Percentiles rank a stretch among this genome's conserved stretches.
Evolutionary conservation across 2,113 vertebrate genomes (phyloP).

Genomic region (Speoplatyrhinus poulsoni): DNA sequence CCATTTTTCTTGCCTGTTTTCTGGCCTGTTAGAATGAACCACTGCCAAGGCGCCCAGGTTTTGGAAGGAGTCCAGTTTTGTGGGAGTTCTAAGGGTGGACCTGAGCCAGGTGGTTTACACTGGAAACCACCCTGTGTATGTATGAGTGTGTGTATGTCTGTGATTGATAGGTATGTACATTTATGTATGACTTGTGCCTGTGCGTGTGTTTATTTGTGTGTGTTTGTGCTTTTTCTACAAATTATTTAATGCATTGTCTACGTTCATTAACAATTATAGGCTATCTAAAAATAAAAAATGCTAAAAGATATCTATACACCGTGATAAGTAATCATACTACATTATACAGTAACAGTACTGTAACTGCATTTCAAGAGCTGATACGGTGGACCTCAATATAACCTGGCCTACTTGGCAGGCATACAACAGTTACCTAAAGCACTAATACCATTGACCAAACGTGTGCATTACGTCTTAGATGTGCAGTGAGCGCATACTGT

Average conservation of each 20-base stretch:
- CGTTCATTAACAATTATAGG: no score
- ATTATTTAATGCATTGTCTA: no score
- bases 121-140: neutral
- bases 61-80: constrained; percentile 37
- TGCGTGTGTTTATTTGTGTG: no score
- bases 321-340: neutral
- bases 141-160: neutral
- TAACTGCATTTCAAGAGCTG: neutral
- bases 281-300: no score
- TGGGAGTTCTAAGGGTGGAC: constrained; percentile 33
- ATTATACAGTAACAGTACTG: neutral
- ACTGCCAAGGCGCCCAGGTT: constrained; percentile 31
- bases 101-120: constrained; percentile 39
- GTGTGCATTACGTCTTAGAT: constrained; percentile 37
- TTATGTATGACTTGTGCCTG: no score
- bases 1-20: constrained; percentile 34
- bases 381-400: constrained; percentile 33
- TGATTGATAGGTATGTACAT: no score
- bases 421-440: constrained; percentile 39
- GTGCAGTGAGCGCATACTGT: constrained; percentile 19
- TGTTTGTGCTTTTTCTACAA: no score
- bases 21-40: constrained; percentile 47
- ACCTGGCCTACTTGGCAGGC: constrained; percentile 42
- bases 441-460: constrained; percentile 48
- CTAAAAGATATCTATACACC: no score